Base-by-base conservation (phyloP, 2,888 invertebrate species). In the Rhyacophila evoluta region DNA sequence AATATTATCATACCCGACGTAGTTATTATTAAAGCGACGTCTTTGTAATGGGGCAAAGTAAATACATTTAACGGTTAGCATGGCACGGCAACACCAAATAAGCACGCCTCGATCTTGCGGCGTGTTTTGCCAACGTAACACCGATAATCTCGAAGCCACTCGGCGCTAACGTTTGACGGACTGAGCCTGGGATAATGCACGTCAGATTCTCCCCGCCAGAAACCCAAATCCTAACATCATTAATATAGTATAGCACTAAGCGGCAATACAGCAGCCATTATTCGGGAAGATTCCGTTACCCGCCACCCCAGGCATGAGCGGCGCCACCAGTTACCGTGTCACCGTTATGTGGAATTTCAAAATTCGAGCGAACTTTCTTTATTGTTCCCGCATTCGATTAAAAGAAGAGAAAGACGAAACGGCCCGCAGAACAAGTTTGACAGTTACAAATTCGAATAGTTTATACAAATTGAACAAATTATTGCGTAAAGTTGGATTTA, bases 141-240 rank as follows among this genome's bases (percentile, higher is more conserved):
- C 25, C 33, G 37, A 55, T 77, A 77, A 77, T 69, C 74, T 70
- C 38, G 73, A 25, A 74, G 74, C 69, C 72, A 68, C 37, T 68
- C 70, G 73, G 72, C 28, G 72, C 77, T 29, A 73, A 69, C 74
- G 74, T 74, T 71, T 78, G 78, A 78, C 78, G 78, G 74, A 74
- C 78, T 78, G 74, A 78, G 68, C 78, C 77, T n/a, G 39, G 78
- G 78, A 78, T 78, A 71, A 78, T 39, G 68, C 25, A 39, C 69
- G 73, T 77, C 68, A 38, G 38, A 38, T 19, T 38, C 41, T 41
- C 39, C 41, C 68, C 10, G 27, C 37, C 15, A 1, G 72, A 27
- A 72, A 15, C 15, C 69, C n/a, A 69, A 38, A 29, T 73, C 72
- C 39, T 29, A 28, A 11, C 71, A 33, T 70, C 75, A 75, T 70